Evolutionary conservation across 92 coral and sea anemone species (phyloP), one percentile per base, ranked within the genome.

Genomic region (Blastomussa wellsi): DNA sequence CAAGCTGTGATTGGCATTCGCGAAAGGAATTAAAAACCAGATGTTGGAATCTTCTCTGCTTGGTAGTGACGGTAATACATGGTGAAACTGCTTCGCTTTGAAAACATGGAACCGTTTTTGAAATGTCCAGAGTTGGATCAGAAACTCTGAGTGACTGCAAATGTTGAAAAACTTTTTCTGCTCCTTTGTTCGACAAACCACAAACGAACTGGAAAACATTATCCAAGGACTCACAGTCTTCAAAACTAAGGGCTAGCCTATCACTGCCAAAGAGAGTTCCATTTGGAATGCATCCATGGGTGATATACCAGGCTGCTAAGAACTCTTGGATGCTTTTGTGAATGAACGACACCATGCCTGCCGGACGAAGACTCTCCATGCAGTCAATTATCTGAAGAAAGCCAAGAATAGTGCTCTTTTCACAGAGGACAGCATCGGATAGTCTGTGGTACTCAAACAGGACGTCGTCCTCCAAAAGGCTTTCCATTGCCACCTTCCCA

Each of bases 271-370:
- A 53, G 3, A 79, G 47, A 77, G 29, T 65, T n/a, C n/a, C 87
- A 0, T 29, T 24, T 8, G 82, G 67, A 20, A 67, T 15, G 77
- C 81, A 77, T 20, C 24, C 11, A 13, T 44, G 11, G 49, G 49
- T 44, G 49, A 44, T 44, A 8, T 44, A 44, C 49, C 80, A 84
- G 0, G 82, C 88, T 28, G 82, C 88, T 53, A 84, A 35, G 44
- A 59, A 77, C 62, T 84, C 88, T 70, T 84, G 82, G 47, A 84
- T 62, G 74, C 72, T 59, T 51, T 84, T 84, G 82, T 76, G 88
- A 26, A 84, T 20, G 48, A 84, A 84, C 47, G 88, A 84, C 19
- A 84, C 82, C 70, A 60, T 77, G 51, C 35, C 77, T 48, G 28
- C 67, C 4, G 88, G 82, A 20, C 47, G 52, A 13, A 29, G 12